These are phyloP conservation scores for Buteo buteo DNA, from an alignment of 2,113 vertebrate species.

Conservation along the genomic window DNA sequence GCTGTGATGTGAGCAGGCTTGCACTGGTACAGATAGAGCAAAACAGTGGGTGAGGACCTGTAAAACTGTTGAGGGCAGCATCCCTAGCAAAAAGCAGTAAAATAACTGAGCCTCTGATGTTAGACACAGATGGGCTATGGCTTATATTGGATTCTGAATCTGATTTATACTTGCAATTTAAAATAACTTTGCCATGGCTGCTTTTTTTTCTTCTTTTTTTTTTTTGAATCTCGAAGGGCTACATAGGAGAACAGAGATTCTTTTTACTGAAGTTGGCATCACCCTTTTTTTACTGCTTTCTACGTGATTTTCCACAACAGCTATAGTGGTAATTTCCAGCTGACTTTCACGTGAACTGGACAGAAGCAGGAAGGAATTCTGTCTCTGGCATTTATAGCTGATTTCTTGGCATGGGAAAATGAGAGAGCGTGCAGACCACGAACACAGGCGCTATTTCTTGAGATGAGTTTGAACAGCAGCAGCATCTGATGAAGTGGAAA, in stretches of 20 bases:
- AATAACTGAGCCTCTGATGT: background rate
- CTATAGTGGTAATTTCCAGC: constrained; percentile 21
- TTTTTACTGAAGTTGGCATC: constrained; percentile 43
- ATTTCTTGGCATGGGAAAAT: constrained; percentile 56
- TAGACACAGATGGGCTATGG: background rate
- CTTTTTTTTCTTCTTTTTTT: background rate
- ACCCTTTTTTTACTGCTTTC: background rate
- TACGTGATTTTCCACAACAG: constrained; percentile 48
- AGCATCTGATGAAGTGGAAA: constrained; percentile 49
- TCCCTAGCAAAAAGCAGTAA: background rate
- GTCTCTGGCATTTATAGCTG: constrained; percentile 18
- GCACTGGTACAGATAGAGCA: background rate
- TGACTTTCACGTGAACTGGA: constrained; percentile 56
- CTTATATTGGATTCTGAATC: background rate
- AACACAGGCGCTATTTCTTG: constrained; percentile 54
- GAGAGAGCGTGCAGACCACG: background rate
- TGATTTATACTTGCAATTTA: constrained; percentile 25
- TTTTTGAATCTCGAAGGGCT: background rate
- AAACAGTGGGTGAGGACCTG: background rate
- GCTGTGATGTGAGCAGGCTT: background rate
- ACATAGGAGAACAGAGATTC: constrained; percentile 30
- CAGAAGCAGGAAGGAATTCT: constrained; percentile 53
- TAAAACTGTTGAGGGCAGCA: background rate
- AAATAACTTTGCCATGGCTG: constrained; percentile 1
- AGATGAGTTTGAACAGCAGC: constrained; percentile 36